phyloP scores from a whole-genome alignment of 2,888 invertebrate species.

The Acronicta psi region DNA sequence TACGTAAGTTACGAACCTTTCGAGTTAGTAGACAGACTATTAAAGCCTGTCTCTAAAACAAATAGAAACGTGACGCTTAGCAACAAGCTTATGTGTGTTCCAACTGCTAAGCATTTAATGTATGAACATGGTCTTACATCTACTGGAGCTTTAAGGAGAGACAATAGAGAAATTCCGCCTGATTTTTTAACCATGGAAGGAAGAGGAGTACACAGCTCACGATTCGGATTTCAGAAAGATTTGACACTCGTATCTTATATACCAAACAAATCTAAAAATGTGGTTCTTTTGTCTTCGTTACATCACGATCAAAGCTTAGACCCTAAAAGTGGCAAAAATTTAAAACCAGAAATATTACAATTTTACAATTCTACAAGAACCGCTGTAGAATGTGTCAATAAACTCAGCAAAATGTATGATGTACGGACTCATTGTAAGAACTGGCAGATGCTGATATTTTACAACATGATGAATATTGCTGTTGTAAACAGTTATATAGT shows the following conservation, averaged over 20 bases:
- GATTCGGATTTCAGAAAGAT: conserved; percentile 27
- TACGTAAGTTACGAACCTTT: conserved; percentile 13
- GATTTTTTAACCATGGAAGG: conserved; percentile 8
- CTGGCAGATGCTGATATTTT: conserved; percentile 30
- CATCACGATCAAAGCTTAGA: conserved; percentile 22
- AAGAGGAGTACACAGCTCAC: conserved; percentile 12
- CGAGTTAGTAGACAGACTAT: conserved; percentile 27
- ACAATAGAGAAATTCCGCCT: conserved; percentile 16
- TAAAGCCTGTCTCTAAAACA: conserved; percentile 20
- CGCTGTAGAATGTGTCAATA: conserved; percentile 25
- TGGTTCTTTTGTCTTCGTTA: conserved; percentile 19
- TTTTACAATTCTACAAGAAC: conserved; percentile 30
- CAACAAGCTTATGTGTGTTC: conserved; percentile 15
- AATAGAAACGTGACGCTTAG: conserved; percentile 26
- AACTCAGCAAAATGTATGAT: conserved; percentile 23
- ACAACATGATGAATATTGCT: conserved; percentile 30
- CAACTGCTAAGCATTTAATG: conserved; percentile 20
- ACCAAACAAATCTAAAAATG: conserved; percentile 18
- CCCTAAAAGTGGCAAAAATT: conserved; percentile 8
- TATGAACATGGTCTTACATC: conserved; percentile 18
- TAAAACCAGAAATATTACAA: conserved; percentile 28
- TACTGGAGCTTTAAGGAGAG: conserved; percentile 21
- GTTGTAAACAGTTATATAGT: conserved; percentile 23
- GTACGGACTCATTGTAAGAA: conserved; percentile 24
- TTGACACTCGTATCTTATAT: conserved; percentile 25